Conservation (phyloP, 2,113 vertebrate species). For the Zosterops pallidus region DNA sequence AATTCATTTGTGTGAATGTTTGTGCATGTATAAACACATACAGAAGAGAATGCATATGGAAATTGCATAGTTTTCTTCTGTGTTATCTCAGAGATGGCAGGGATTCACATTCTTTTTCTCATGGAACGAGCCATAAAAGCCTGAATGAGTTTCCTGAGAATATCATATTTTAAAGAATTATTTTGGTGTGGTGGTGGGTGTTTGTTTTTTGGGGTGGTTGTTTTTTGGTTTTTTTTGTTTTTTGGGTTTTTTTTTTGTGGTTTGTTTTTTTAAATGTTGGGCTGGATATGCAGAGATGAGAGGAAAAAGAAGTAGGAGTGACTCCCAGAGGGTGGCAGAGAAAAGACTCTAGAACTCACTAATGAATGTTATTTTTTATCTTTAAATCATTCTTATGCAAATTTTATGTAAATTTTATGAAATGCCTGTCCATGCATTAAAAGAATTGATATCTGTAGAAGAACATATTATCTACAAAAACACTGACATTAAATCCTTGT, state of each 20-base stretch:
- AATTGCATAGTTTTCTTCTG: neutral
- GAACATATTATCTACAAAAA: neutral
- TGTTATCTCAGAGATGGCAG: neutral
- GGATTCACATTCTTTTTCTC: neutral
- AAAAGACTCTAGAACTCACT: neutral
- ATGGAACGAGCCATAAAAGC: neutral
- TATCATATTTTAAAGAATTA: neutral
- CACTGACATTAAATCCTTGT: neutral
- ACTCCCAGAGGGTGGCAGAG: neutral
- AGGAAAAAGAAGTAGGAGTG: neutral
- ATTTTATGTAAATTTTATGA: neutral
- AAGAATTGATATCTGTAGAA: neutral
- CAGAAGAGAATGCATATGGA: neutral
- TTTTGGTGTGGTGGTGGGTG: neutral
- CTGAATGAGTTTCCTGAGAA: neutral
- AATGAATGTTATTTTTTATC: neutral
- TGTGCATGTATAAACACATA: neutral
- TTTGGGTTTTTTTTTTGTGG: neutral
- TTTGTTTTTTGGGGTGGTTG: no score
- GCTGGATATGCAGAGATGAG: neutral
- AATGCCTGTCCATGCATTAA: neutral
- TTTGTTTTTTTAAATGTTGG: neutral
- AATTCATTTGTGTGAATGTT: neutral
- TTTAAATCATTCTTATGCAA: neutral
- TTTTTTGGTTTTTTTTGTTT: neutral